These are phyloP conservation scores for Apoda limacodes DNA, from an alignment of 2,888 invertebrate genomes.

Conservation along the genomic window DNA sequence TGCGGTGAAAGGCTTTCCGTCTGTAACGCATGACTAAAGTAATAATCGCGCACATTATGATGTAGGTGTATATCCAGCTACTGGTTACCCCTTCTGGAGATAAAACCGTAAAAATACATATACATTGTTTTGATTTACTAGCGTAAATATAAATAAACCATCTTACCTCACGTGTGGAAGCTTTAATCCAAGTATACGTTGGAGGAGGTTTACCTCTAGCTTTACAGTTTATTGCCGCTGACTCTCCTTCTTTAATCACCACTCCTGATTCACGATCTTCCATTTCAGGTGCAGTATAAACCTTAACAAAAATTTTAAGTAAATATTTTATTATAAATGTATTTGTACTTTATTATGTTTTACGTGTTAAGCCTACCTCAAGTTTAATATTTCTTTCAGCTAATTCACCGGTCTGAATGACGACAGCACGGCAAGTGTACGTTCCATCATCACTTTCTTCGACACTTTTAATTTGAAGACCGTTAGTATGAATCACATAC, in stretches of 20 bases:
- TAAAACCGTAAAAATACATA: conserved; percentile 3
- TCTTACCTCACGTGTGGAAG: conserved; percentile 71
- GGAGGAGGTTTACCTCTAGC: conserved; percentile 89
- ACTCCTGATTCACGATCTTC: conserved; percentile 69
- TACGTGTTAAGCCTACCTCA: conserved; percentile 74
- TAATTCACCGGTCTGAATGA: conserved; percentile 83
- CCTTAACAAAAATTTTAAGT: conserved; percentile 43
- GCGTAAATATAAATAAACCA: not conserved
- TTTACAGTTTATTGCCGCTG: conserved; percentile 79
- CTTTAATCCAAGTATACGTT: conserved; percentile 85
- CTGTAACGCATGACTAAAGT: no score
- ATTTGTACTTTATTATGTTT: not conserved
- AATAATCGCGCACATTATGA: no score
- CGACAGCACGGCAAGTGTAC: conserved; percentile 90
- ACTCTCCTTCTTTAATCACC: conserved; percentile 85
- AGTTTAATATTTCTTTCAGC: conserved; percentile 83
- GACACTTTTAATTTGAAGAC: conserved; percentile 81
- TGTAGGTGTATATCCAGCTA: no score
- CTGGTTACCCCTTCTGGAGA: no score
- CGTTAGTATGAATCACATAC: conserved; percentile 80
- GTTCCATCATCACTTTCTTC: conserved; percentile 86
- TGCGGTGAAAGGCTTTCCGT: no score
- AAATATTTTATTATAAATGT: not conserved
- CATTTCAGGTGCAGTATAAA: conserved; percentile 81
- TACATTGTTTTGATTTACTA: conserved; percentile 6